Base-by-base conservation (phyloP, 2,888 invertebrate genomes). In the Epinotia bilunana region DNA sequence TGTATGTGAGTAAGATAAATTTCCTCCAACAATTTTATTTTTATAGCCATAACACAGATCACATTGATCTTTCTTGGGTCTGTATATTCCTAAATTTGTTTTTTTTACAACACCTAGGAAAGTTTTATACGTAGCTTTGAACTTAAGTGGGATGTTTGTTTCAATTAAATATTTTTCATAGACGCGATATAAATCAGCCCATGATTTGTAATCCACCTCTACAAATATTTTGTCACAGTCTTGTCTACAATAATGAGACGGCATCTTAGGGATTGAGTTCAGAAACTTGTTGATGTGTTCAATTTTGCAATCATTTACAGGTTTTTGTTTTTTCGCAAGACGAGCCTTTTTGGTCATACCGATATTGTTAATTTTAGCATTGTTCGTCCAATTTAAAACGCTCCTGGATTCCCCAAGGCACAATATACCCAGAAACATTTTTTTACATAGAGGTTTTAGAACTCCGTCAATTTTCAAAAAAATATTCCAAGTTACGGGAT, bases 1-100 rank as follows among this genome's bases (percentile, higher is more conserved):
- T 57, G 20, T 57, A 20, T 12, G 20, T 57, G 20, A 57, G 20
- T 13, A 57, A 1, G 20, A 23, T 23, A 58, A 58, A 1, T 9
- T 58, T 20, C 20, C 57, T 57, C 57, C 7, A 57, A 57, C 18
- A 57, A 12, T 58, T 23, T 12, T 58, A 23, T 20, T 23, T 11
- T 57, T 57, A 57, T 57, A 57, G 20, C 57, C 57, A 57, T 57
- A 20, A 23, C 57, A 57, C 57, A 57, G 57, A 57, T 57, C 57
- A 20, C 9, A 57, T 57, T 57, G 57, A 57, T 20, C 57, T 57
- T 57, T 57, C 20, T 57, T 57, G 3, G 57, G 57, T 9, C 57
- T 20, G 57, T 57, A 57, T 57, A 57, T 57, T 23, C 57, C 57
- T 1, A 55, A 55, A 55, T 55, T 23, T 20, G 1, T 20, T 55